These are phyloP conservation scores for Zaprionus bogoriensis DNA, from an alignment of 2,888 invertebrate genomes.

Conservation along the genomic window DNA sequence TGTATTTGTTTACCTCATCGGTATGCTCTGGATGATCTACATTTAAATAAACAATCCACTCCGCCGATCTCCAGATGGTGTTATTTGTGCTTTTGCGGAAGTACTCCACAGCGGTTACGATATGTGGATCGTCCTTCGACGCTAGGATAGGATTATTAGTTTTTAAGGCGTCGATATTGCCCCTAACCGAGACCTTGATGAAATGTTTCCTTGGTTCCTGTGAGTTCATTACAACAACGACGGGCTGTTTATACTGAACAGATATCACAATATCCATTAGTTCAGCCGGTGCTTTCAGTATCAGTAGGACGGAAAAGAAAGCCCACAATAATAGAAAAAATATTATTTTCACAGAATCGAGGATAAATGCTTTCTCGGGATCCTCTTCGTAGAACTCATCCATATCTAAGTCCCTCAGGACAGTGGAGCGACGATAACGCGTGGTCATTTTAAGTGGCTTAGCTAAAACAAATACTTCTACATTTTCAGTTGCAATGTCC, in stretches of 20 bases:
- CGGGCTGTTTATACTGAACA: not conserved
- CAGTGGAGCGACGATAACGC: no score
- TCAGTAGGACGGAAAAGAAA: no score
- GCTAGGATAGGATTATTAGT: not conserved
- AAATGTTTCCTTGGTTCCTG: not conserved
- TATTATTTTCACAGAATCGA: no score
- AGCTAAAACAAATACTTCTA: no score
- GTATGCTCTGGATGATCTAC: no score
- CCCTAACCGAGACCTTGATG: slow-evolving; percentile 4
- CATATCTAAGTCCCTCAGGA: no score
- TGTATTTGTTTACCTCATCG: not conserved
- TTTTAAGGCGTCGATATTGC: slow-evolving; percentile 4
- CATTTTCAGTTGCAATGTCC: no score
- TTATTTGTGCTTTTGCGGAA: not conserved
- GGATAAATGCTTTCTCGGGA: no score
- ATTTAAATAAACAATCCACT: slow-evolving; percentile 9
- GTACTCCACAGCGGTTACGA: not conserved
- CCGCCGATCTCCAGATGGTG: slow-evolving; percentile 1
- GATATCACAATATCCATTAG: not conserved
- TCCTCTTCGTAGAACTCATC: no score
- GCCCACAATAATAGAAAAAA: no score
- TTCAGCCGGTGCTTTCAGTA: not conserved
- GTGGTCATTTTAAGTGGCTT: no score
- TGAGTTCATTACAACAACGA: not conserved
- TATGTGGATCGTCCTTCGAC: not conserved